Base-by-base conservation (phyloP, 2,113 vertebrate species). In the Aspidoscelis tigris region DNA sequence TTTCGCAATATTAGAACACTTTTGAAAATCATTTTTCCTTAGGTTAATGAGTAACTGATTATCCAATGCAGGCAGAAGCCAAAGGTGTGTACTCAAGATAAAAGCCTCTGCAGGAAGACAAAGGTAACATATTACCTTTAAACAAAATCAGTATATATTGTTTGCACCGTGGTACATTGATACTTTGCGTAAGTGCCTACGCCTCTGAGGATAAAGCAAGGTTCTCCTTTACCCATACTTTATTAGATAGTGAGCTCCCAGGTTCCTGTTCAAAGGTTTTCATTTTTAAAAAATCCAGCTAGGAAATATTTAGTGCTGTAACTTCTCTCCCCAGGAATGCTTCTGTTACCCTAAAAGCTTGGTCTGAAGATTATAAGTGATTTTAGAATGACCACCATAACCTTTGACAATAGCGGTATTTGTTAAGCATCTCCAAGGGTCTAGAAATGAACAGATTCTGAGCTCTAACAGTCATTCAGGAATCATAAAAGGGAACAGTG, bases 1-100 rank as follows among this genome's bases (percentile, higher is more conserved):
- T 53, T 82, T 65, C 64, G 72, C 81, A 11, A 11, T 70, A 58
- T 53, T 91, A 90, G 88, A 93, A 87, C 87, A 89, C 53, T 77
- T 75, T 66, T 26, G 71, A 9, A 26, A 86, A 86, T 86, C 74
- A 81, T 90, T 88, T 80, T 84, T 80, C 80, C 0, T 58, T 26
- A 86, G 88, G 92, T 93, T 95, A 96, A 95, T 95, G 85, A 94
- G 90, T 96, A 96, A 96, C 91, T 0, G 1, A 70, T 84, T 82
- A 94, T 90, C 89, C 87, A 83, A 80, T 88, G 8, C 58, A 3
- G 88, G 88, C 84, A 91, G 90, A 92, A 94, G 86, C 90, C 84
- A 86, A 93, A 91, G 85, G 76, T 86, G 91, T 94, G 47, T 94
- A 84, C 86, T 81, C 78, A 93, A 95, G 96, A 96, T 96, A 96